Evolutionary conservation across 92 coral and sea anemone species (phyloP).

Genomic region (Epizoanthus rinbou): DNA sequence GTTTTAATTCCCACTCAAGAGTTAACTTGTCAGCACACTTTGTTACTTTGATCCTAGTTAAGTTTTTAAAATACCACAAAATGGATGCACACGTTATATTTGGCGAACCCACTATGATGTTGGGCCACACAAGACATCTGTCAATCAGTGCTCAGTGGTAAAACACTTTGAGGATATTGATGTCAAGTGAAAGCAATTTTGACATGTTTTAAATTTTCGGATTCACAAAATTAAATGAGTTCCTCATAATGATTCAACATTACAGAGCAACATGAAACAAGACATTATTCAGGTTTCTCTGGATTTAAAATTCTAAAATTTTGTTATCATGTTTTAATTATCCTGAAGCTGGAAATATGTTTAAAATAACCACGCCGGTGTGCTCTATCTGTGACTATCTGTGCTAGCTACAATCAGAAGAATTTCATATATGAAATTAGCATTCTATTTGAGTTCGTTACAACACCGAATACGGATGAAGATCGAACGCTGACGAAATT

Average conservation of each 20-base stretch:
- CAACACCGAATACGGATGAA: constrained; percentile 1
- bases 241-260: no score
- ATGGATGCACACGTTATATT: not conserved
- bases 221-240: not conserved
- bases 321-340: no score
- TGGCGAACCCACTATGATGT: not conserved
- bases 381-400: no score
- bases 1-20: no score
- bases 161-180: not conserved
- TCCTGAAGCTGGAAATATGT: no score
- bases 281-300: no score
- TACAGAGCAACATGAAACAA: no score
- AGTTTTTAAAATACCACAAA: not conserved
- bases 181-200: not conserved
- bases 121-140: not conserved
- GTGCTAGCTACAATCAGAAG: not conserved
- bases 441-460: not conserved
- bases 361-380: no score
- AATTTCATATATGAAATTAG: not conserved
- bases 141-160: not conserved
- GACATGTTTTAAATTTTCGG: not conserved
- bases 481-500: constrained; percentile 1
- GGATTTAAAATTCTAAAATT: no score
- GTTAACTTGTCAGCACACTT: not conserved
- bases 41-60: not conserved